Evolutionary conservation across 2,113 vertebrate genomes (phyloP).

Genomic region (Oceanites oceanicus): DNA sequence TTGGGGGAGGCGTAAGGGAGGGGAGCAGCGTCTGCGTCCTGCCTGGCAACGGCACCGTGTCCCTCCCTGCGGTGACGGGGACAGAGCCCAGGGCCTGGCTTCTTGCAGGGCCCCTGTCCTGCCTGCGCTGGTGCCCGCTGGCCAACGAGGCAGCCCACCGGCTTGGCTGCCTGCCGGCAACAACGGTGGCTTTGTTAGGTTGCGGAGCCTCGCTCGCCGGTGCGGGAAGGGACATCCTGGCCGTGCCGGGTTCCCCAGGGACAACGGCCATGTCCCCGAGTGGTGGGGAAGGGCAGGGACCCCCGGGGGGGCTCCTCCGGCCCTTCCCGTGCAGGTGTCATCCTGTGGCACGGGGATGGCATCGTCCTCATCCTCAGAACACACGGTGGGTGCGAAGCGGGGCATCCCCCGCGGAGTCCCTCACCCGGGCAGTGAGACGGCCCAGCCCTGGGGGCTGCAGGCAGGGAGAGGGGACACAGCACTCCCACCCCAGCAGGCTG

Average conservation of each 20-base stretch:
- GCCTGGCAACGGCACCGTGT: fast-evolving
- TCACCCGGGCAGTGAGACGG: fast-evolving
- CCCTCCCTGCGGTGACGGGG: background rate
- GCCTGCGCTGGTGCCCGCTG: background rate
- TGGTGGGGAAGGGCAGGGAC: background rate
- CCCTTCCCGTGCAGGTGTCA: background rate
- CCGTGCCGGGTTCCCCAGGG: background rate
- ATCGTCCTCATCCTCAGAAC: background rate
- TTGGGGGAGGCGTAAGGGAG: background rate
- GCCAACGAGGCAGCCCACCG: background rate
- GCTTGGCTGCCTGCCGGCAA: background rate
- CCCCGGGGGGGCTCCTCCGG: background rate
- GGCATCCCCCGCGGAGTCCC: background rate
- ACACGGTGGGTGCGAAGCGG: fast-evolving
- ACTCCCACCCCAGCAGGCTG: slow-evolving; percentile 13
- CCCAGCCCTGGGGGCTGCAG: background rate
- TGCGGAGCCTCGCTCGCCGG: background rate
- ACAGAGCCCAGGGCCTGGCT: background rate
- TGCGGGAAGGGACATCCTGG: background rate
- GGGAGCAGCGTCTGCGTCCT: background rate
- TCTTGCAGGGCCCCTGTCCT: background rate
- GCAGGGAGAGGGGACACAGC: background rate
- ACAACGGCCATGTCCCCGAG: fast-evolving
- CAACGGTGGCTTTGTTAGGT: slow-evolving; percentile 36
- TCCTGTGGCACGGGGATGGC: fast-evolving